Evolutionary conservation across 2,113 vertebrate species (phyloP), one percentile per base, ranked within the genome.

Genomic region (Sturnus vulgaris): DNA sequence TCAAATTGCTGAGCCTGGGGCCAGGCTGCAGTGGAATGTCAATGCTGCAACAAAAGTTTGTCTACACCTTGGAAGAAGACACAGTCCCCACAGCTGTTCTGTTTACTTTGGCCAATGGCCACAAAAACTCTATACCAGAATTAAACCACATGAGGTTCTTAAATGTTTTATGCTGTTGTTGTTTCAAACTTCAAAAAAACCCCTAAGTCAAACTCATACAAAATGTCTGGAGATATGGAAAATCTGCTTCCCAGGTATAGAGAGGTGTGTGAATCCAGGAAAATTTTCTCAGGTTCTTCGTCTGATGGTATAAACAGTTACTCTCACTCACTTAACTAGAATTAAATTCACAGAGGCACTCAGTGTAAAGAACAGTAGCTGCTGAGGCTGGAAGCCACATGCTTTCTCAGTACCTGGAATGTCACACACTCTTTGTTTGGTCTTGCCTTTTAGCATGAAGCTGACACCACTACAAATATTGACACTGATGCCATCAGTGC

Each of bases 291-390:
- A 86, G 80, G 86, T 95, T 94, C 42, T 82, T 80, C 94, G 86
- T 92, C 70, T 97, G 87, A 97, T 96, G 86, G 83, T 82, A 97
- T 96, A 92, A 97, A 90, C 96, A 97, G 95, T 71, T 91, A 92
- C 72, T 95, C 94, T 96, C 93, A 95, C 80, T 93, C 82, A 91
- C n/a, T 93, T 71, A 79, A 91, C 69, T 42, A 87, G 50, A 94
- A 94, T 22, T 47, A 82, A 70, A 90, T 95, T 93, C 90, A 63
- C 82, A 93, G 89, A 92, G 85, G 69, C 63, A 77, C n/a, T 22
- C 31, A 86, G 44, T n/a, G 44, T 52, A 85, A 95, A 87, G 73
- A 96, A 96, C 95, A 94, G 97, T 84, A 97, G 93, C 73, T 82
- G 47, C 87, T 22, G 25, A 0, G 0, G 59, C 66, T 75, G 71